A percentile compares a stretch with the other conserved stretches of the same genome.
These are phyloP conservation scores for Cancer borealis DNA, from an alignment of 2,888 invertebrate species.

Conservation along the genomic window DNA sequence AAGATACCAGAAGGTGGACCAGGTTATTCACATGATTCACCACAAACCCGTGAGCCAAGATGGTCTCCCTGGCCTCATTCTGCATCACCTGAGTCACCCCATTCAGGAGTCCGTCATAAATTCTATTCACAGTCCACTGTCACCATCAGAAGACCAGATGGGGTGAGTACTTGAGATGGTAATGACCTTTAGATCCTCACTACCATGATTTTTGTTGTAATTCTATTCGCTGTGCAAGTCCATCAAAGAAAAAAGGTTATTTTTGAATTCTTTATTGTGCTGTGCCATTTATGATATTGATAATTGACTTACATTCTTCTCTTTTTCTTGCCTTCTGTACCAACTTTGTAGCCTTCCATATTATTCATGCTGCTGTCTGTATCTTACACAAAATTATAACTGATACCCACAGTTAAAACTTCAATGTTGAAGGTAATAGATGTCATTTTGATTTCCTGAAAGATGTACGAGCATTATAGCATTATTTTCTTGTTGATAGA, in stretches of 20 bases:
- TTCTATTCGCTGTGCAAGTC: not conserved
- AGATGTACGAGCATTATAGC: too few species aligned
- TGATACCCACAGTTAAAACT: too few species aligned
- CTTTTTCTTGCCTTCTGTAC: too few species aligned
- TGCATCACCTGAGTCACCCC: not conserved
- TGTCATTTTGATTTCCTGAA: too few species aligned
- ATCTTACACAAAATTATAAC: too few species aligned
- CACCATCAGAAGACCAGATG: slow-evolving; percentile 37
- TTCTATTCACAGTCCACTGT: slow-evolving; percentile 28
- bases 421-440: too few species aligned
- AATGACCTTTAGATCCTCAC: not conserved
- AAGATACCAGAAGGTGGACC: slow-evolving; percentile 13
- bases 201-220: not conserved
- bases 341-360: too few species aligned
- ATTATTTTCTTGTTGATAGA: too few species aligned
- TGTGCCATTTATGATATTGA: too few species aligned
- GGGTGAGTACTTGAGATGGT: not conserved
- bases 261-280: too few species aligned
- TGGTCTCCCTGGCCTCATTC: not conserved
- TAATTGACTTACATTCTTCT: too few species aligned
- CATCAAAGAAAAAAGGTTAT: not conserved
- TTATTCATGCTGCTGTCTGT: too few species aligned
- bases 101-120: not conserved
- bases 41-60: not conserved
- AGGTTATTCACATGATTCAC: not conserved